Evolutionary conservation across 2,888 invertebrate species (phyloP).

Genomic region (Ptychoptera contaminata): DNA sequence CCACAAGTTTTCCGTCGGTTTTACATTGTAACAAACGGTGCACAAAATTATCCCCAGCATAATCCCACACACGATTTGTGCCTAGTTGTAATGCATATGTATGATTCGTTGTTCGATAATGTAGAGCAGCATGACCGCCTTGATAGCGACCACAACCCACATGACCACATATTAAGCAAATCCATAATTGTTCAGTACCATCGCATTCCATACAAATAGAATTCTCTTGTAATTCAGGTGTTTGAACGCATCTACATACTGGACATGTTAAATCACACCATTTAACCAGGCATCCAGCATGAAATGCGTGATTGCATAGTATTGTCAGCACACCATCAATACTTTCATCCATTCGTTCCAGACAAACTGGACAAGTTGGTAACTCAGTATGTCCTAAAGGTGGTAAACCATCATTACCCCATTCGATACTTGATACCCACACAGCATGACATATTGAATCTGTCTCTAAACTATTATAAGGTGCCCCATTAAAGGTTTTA

Average conservation of each 20-base stretch:
- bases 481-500: constrained; percentile 77
- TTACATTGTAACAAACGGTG: constrained; percentile 92
- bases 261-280: constrained; percentile 98
- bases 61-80: constrained; percentile 97
- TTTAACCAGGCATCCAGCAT: constrained; percentile 84
- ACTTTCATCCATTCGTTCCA: constrained; percentile 95
- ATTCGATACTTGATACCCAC: constrained; percentile 87
- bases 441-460: constrained; percentile 84
- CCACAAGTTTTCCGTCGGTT: constrained; percentile 89
- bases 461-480: constrained; percentile 87
- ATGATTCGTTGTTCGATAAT: constrained; percentile 89
- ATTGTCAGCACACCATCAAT: constrained; percentile 95
- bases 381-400: constrained; percentile 79
- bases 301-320: constrained; percentile 96
- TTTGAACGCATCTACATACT: constrained; percentile 69
- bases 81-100: constrained; percentile 95
- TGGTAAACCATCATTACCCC: constrained; percentile 56
- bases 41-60: constrained; percentile 85
- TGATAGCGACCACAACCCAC: constrained; percentile 92
- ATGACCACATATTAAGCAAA: constrained; percentile 96
- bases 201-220: constrained; percentile 44
- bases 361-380: constrained; percentile 73
- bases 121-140: constrained; percentile 86
- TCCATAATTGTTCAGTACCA: constrained; percentile 77
- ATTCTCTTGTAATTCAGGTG: constrained; percentile 38